Evolutionary conservation across 2,797 vertebrate genomes (phyloP).

Genomic region (Allobates femoralis): DNA sequence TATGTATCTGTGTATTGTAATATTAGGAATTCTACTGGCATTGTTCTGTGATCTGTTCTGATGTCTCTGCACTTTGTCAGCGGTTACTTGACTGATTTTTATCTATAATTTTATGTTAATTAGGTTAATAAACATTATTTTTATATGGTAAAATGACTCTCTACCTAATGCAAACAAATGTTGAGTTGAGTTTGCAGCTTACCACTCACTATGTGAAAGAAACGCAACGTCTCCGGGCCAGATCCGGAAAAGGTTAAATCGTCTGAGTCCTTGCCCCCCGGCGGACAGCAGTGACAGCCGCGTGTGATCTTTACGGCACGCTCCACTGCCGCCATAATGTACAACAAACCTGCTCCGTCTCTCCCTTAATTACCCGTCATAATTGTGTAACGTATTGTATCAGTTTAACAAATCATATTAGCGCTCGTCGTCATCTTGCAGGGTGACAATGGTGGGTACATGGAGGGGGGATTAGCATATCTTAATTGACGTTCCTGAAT

Average conservation of each 20-base stretch:
- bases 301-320: conserved; percentile 24
- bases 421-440: conserved; percentile 41
- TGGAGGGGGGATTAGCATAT: conserved; percentile 46
- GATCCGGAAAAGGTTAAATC: conserved; percentile 19
- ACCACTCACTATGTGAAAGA: too few species aligned
- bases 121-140: too few species aligned
- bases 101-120: too few species aligned
- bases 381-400: conserved; percentile 54
- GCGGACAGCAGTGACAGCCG: conserved; percentile 22
- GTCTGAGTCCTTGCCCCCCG: conserved; percentile 13
- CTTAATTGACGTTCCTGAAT: conserved; percentile 53
- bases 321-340: conserved; percentile 50
- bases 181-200: too few species aligned
- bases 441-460: conserved; percentile 44
- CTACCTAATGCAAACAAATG: too few species aligned
- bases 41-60: too few species aligned
- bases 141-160: too few species aligned
- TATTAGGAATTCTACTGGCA: too few species aligned
- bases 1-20: too few species aligned
- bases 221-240: too few species aligned
- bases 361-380: conserved; percentile 52
- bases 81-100: too few species aligned
- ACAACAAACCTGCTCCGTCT: conserved; percentile 47
- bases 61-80: too few species aligned
- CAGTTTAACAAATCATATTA: conserved; percentile 62